Evolutionary conservation across 2,797 vertebrate species (phyloP), one percentile per base, ranked within the genome.

Genomic region (Acropternis orthonyx): DNA sequence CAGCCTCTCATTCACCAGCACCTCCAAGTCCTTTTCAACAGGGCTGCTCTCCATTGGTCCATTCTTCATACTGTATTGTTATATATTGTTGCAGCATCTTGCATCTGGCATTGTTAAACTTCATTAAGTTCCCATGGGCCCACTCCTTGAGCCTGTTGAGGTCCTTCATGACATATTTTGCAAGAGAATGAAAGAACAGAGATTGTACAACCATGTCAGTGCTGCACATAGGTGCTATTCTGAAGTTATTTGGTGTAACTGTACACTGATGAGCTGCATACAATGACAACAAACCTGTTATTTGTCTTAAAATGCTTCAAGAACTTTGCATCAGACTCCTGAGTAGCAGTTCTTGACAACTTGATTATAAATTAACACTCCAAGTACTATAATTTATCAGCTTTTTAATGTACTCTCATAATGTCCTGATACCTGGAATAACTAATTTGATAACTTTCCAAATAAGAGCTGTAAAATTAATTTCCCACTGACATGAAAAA

Each of bases 21-120:
- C 1, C 9, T 19, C 2, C 18, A 71, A 27, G 6, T 16, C 12
- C 4, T 32, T 41, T 32, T 63, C 1, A 0, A 14, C 30, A 63
- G 17, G 6, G 11, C 9, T 62, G 16, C 9, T 62, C 26, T 62
- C 5, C 11, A 36, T 41, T 8, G 30, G 3, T 41, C 62, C 14
- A 18, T 34, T 34, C 17, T 7, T 18, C 13, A 34, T 7, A 12
- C 48, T 24, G 8, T 15, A 4, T 18, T 54, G 24, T 48, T 32
- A 22, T 3, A 18, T 22, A 14, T 46, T 55, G 13, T 20, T 62
- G 32, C 9, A 63, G 18, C 10, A 26, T 32, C 48, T 71, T 43
- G 5, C 10, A 22, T 23, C 13, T 56, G 27, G 10, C 24, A 12
- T 43, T 32, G 22, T 2, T 43, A 63, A 32, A 41, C 26, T 7